Percentiles rank a stretch among this genome's conserved stretches.
Evolutionary conservation across 2,113 vertebrate species (phyloP).

Genomic region (Actenoides lindsayi): DNA sequence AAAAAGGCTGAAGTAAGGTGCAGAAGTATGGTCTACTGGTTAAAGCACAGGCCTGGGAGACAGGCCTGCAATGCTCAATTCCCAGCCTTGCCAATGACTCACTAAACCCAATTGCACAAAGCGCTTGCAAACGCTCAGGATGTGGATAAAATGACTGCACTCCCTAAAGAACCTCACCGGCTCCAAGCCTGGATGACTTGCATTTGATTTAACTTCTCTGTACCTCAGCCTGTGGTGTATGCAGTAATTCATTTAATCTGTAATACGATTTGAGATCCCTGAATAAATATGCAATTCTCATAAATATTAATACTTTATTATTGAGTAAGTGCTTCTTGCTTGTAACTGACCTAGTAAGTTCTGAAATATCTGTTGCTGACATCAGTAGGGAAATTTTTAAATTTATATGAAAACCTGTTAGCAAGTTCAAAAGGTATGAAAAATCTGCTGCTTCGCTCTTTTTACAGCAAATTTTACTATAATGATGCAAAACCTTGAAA

Average conservation of each 20-base stretch:
- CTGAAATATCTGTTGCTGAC: slow-evolving; percentile 7
- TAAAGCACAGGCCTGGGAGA: not conserved
- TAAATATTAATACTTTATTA: slow-evolving; percentile 69
- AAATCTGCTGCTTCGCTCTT: not conserved
- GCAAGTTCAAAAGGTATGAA: slow-evolving; percentile 30
- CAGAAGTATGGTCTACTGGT: not conserved
- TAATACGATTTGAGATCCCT: slow-evolving; percentile 21
- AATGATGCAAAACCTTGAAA: not conserved
- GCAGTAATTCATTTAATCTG: slow-evolving; percentile 51
- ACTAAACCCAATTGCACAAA: not conserved
- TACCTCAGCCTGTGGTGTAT: not conserved
- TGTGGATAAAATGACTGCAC: not conserved
- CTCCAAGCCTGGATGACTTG: not conserved
- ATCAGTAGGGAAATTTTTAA: slow-evolving; percentile 29
- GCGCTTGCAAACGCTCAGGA: not conserved
- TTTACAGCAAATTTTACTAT: not conserved
- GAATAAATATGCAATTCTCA: slow-evolving; percentile 52
- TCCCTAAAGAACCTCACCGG: not conserved
- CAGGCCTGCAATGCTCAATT: not conserved
- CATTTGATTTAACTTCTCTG: slow-evolving; percentile 32
- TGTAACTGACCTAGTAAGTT: slow-evolving; percentile 43
- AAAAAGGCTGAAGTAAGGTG: not conserved
- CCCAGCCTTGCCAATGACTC: not conserved
- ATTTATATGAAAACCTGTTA: slow-evolving; percentile 41
- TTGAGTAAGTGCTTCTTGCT: slow-evolving; percentile 50